Base-by-base conservation (phyloP, 2,888 invertebrate species). In the Drosophila neonasuta region DNA sequence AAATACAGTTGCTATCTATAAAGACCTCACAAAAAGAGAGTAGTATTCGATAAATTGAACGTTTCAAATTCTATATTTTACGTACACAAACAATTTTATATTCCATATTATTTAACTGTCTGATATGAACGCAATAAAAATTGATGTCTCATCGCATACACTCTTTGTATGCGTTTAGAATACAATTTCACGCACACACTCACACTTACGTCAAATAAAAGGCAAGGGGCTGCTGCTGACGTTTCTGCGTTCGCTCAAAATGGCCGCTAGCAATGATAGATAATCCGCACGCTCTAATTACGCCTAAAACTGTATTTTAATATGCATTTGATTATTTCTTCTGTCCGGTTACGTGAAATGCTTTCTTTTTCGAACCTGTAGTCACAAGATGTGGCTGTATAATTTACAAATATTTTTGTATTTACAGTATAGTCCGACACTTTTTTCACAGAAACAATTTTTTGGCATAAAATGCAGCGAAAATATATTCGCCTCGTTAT, bases 211-310 rank as follows among this genome's bases (percentile, higher is more conserved):
- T 74, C 77, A 72, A 76, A 58, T 64, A 51, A 24, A 58, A 61
- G 68, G 68, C 63, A 68, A 61, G 34, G 63, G 68, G 57, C 63
- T 72, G 71, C 41, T 83, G 80, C 77, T 83, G 80, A 81, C 80
- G 80, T 81, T 85, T 80, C 59, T 70, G 46, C 42, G 74, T 84
- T 81, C 70, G 86, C 86, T 71, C 87, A 87, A 87, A 87, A 87
- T 87, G 87, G 87, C 85, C 76, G 87, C 84, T 68, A 49, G 49
- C 42, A 71, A 54, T 65, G 56, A 61, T 71, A 75, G 66, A 36
- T 36, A 36, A 36, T 74, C 54, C 52, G 36, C 55, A 52, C 67
- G 81, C 76, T 68, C 41, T 65, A 64, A 29, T 41, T 36, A 29
- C 30, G 20, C 44, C 20, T 17, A 55, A 32, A 65, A 71, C n/a